phyloP scores from a whole-genome alignment of 2,113 vertebrate genomes.

The Myodes glareolus region DNA sequence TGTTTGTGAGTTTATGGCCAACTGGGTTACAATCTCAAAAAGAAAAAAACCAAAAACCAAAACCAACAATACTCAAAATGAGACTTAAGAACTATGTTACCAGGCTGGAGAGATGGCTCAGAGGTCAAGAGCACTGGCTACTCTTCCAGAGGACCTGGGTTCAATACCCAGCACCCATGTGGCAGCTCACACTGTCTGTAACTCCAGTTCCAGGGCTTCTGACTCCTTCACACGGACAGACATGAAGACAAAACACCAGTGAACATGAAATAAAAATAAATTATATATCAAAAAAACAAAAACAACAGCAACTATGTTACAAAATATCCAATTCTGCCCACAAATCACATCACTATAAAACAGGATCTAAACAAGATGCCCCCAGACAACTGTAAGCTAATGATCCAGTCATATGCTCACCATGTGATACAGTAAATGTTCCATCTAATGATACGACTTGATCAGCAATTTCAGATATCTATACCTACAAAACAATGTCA shows the following conservation, averaged over 20 bases:
- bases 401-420: not conserved
- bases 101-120: not conserved
- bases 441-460: not conserved
- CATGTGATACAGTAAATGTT: not conserved
- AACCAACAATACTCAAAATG: not conserved
- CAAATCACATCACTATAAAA: not conserved
- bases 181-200: too few species aligned
- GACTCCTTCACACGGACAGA: too few species aligned
- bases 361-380: not conserved
- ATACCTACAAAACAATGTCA: conserved; percentile 41
- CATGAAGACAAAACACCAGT: too few species aligned
- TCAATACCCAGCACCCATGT: not conserved
- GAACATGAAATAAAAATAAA: too few species aligned
- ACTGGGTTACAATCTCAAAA: not conserved
- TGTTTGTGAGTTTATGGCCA: not conserved
- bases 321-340: not conserved
- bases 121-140: not conserved
- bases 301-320: not conserved
- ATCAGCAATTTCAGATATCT: conserved; percentile 1
- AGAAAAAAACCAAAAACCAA: not conserved
- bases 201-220: too few species aligned
- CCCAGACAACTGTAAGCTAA: not conserved
- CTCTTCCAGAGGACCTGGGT: not conserved
- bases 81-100: not conserved
- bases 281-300: not conserved